Base-by-base conservation (phyloP, 2,113 vertebrate genomes). In the Terrapene triunguis region DNA sequence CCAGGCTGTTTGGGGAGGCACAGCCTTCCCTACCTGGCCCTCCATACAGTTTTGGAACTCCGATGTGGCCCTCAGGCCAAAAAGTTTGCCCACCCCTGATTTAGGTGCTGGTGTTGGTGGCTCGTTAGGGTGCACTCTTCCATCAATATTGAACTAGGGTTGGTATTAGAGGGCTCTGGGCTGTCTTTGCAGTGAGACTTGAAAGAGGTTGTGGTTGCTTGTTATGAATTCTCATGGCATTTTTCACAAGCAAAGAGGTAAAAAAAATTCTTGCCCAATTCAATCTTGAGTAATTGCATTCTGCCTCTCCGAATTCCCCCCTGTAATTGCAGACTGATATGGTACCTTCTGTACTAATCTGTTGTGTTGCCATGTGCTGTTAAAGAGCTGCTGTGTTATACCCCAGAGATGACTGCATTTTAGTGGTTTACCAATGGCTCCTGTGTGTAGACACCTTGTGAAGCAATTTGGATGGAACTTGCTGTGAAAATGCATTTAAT, bases 381-480 rank as follows among this genome's bases (percentile, higher is more conserved):
- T n/a, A 53, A 48, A 47, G 29, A 53, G 84, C 16, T 9, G 9
- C 10, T 13, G 53, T 5, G 53, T 12, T 19, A 17, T 24, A 24
- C 65, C 55, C 38, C 19, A 13, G 86, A 50, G 35, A 35, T 27
- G 74, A 27, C 19, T 9, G 17, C 5, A 0, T 10, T 17, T 54
- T 38, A 47, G 51, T 65, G 47, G 54, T 22, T 79, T 65, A 35
- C 69, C n/a, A 72, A 50, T 27, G 24, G 12, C 65, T 38, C 9
- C 35, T 72, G 10, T 62, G 84, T 13, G 1, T 14, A 25, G 22
- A 24, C 44, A n/a, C 50, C 42, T 44, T 2, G 10, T 16, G 9
- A 35, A 82, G 42, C 0, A 0, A 35, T 42, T 62, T 35, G 27
- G 32, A n/a, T 14, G 19, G 9, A 35, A 8, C 24, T 35, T 2